phyloP scores from a whole-genome alignment of 2,113 vertebrate species.

The Poicephalus gulielmi region DNA sequence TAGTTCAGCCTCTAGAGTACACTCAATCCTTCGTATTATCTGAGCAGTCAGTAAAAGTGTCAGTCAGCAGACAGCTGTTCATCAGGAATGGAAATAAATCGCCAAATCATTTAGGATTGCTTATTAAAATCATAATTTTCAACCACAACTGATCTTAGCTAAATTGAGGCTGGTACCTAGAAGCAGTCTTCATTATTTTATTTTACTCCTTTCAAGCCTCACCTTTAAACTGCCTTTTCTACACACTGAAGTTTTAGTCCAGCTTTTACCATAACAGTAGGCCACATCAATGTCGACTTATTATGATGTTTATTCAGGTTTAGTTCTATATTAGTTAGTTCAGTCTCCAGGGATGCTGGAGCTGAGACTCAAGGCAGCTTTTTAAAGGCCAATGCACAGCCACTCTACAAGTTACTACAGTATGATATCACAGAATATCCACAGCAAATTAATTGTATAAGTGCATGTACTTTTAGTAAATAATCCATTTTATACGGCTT shows the following conservation, averaged over 20 bases:
- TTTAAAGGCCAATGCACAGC: neutral
- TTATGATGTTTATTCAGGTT: neutral
- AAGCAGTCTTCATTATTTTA: neutral
- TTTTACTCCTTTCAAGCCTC: neutral
- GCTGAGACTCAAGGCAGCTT: neutral
- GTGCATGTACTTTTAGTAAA: neutral
- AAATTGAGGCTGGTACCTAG: neutral
- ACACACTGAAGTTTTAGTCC: neutral
- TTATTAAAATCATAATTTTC: neutral
- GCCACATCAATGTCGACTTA: neutral
- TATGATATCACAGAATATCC: neutral
- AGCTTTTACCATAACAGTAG: neutral
- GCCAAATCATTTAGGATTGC: neutral
- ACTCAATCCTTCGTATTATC: neutral
- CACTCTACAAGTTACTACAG: neutral
- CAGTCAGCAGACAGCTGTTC: neutral
- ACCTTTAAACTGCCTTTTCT: neutral
- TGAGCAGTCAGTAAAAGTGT: neutral
- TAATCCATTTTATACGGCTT: neutral
- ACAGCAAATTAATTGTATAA: neutral
- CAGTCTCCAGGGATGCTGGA: neutral
- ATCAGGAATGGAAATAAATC: neutral
- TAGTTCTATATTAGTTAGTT: neutral
- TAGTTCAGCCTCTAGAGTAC: neutral
- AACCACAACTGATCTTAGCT: neutral